These are phyloP conservation scores for Phoxinus phoxinus DNA, from an alignment of 2,113 vertebrate genomes.

Conservation along the genomic window DNA sequence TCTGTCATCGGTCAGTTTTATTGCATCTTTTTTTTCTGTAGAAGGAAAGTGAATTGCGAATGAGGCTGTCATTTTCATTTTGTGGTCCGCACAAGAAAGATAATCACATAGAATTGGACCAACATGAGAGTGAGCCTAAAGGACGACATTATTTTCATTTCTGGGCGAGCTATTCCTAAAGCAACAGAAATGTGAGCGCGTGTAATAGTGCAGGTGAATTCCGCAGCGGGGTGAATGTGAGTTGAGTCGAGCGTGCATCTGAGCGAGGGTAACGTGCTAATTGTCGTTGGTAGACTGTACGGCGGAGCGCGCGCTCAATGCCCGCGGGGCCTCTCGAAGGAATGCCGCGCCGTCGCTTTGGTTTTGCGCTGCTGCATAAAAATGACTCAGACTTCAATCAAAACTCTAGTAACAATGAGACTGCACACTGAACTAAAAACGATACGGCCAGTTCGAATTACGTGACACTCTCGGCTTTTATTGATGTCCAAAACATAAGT, in stretches of 20 bases:
- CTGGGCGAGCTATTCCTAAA: background rate
- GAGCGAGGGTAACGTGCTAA: conserved; percentile 24
- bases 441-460: background rate
- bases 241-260: conserved; percentile 1
- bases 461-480: background rate
- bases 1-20: background rate
- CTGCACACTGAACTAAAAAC: background rate
- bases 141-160: background rate
- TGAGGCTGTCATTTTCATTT: background rate
- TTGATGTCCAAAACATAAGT: conserved; percentile 37
- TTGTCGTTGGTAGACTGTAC: conserved; percentile 12
- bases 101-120: background rate
- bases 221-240: background rate
- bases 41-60: background rate
- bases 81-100: background rate
- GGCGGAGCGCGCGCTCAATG: background rate
- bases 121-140: background rate
- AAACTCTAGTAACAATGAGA: conserved; percentile 6
- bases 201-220: conserved; percentile 15
- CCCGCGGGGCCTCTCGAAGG: conserved; percentile 46
- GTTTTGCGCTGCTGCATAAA: conserved; percentile 21
- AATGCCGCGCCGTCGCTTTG: conserved; percentile 43
- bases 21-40: background rate
- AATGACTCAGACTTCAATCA: conserved; percentile 33
- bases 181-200: background rate